Conservation (phyloP, 2,113 vertebrate species). For the Pongo abelii region DNA sequence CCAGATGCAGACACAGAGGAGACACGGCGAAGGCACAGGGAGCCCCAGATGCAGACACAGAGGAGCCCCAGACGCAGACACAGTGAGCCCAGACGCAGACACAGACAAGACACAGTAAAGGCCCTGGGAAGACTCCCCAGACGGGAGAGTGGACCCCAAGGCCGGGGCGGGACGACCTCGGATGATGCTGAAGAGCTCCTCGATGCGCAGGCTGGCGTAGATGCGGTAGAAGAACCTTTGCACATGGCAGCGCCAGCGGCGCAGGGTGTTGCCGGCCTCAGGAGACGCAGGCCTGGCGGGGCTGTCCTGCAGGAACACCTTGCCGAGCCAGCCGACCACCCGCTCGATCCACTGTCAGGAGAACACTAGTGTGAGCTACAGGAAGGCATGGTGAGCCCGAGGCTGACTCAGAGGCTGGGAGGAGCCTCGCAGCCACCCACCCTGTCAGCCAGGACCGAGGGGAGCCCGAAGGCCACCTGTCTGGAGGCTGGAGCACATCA, state of each 20-base stretch:
- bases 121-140: neutral
- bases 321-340: slow-evolving; percentile 95
- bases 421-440: rapidly evolving
- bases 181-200: slow-evolving; percentile 98
- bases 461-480: neutral
- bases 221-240: slow-evolving; percentile 97
- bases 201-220: slow-evolving; percentile 96
- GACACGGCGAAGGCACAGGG: no score
- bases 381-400: no score
- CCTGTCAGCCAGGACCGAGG: rapidly evolving
- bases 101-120: neutral
- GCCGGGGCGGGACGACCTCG: slow-evolving; percentile 84
- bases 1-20: no score
- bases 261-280: slow-evolving; percentile 83
- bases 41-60: no score
- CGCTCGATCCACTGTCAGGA: slow-evolving; percentile 93
- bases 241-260: slow-evolving; percentile 95
- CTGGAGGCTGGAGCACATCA: neutral
- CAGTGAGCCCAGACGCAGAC: no score
- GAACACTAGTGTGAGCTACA: neutral
- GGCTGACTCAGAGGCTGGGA: neutral
- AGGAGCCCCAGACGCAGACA: no score
- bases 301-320: slow-evolving; percentile 89
- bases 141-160: rapidly evolving
- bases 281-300: slow-evolving; percentile 46